Conservation (phyloP, 2,797 vertebrate species). For the Oreortyx pictus region DNA sequence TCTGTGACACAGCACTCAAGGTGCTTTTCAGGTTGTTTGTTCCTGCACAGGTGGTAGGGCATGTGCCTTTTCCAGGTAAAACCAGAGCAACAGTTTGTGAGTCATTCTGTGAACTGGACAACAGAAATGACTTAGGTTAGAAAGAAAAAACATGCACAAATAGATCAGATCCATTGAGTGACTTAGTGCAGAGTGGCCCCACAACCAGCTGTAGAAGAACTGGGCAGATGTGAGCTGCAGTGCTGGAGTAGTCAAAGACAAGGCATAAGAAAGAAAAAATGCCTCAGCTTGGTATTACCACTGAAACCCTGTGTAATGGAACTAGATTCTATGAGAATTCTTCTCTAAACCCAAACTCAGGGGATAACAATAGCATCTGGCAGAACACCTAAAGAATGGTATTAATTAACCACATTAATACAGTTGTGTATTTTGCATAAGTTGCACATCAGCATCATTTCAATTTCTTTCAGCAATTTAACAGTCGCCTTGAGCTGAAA, state of each 20-base stretch:
- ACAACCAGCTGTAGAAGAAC: neutral
- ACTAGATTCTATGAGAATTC: neutral
- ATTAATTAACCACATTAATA: neutral
- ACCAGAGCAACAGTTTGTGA: neutral
- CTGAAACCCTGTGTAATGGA: neutral
- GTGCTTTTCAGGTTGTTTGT: neutral
- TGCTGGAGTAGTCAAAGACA: neutral
- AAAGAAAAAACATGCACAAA: neutral
- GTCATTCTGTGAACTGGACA: neutral
- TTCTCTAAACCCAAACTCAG: rapidly evolving
- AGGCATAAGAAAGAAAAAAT: neutral
- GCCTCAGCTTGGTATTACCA: neutral
- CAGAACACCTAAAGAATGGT: neutral
- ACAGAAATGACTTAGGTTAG: neutral
- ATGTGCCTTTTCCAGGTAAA: neutral
- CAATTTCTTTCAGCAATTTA: neutral
- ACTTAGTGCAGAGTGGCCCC: rapidly evolving
- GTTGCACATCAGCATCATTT: neutral
- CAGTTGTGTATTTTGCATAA: neutral
- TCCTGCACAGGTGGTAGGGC: neutral
- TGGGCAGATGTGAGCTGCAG: rapidly evolving
- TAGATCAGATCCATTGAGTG: neutral
- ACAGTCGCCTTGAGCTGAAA: neutral
- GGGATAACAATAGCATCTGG: neutral
- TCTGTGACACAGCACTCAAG: rapidly evolving